Base-by-base conservation (phyloP, 2,888 invertebrate genomes). In the Petrolisthes manimaculis region DNA sequence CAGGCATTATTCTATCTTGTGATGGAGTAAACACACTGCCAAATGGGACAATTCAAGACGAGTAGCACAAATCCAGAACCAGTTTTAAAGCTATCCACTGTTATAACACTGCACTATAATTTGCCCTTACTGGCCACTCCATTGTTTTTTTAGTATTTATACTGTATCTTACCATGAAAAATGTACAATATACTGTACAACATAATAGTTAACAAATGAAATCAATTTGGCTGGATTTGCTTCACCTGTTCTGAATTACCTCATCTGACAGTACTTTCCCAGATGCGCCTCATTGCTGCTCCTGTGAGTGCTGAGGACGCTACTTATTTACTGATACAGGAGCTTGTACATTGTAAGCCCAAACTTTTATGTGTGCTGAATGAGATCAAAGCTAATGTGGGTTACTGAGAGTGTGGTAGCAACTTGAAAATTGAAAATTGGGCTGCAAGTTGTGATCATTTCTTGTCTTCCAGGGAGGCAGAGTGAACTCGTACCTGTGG, bases 11-110 rank as follows among this genome's bases (percentile, higher is more conserved):
- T 53, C 51, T 53, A 67, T 81, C 80, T 69, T 69, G 75, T 75
- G 88, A 84, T 78, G 77, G 81, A 77, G 56, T 54, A 53, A 37
- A 84, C 61, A 80, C 82, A 84, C 84, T 84, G 88, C 84, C 37
- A 37, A 37, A 37, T 37, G 37, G 37, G 37, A 37, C 37, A 37
- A 37, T 37, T 37, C 37, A 37, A 37, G 37, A 37, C 37, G 37
- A 37, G 37, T 37, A 37, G 37, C 37, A 37, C 37, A 37, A 37
- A 37, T 37, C 37, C 37, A 37, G 37, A 37, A 37, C 37, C 2
- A 1, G 37, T 37, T 37, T 37, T 37, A 37, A 37, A 37, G 37
- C 37, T 37, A 37, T 37, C 2, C 37, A 37, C 37, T 37, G 37
- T 37, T 37, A 37, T 37, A 37, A 37, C 37, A 37, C 37, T 37